Evolutionary conservation across 2,797 vertebrate genomes (phyloP).

Genomic region (Rachycentron canadum): DNA sequence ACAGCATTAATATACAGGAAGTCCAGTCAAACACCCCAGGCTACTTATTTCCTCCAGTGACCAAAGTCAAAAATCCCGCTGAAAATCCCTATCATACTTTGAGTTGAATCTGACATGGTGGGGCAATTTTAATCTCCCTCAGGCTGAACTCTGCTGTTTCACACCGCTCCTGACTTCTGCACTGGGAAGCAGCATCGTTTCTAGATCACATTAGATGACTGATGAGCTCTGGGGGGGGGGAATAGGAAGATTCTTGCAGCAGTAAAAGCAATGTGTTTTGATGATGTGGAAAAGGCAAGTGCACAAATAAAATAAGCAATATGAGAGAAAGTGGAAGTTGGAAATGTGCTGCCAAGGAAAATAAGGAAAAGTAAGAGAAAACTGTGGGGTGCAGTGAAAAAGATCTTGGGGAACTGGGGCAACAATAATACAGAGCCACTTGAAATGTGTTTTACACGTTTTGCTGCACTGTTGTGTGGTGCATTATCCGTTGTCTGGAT

Average conservation of each 20-base stretch:
- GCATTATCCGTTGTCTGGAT: background rate
- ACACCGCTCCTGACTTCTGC: slow-evolving; percentile 1
- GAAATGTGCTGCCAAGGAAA: background rate
- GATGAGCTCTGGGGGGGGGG: slow-evolving; percentile 25
- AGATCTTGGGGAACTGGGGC: background rate
- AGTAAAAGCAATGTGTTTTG: slow-evolving; percentile 1
- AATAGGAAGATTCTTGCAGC: background rate
- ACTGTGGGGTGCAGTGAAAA: background rate
- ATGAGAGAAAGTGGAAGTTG: background rate
- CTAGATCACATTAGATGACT: slow-evolving; percentile 22
- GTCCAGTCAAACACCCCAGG: too few relatives aligned
- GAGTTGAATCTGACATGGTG: background rate
- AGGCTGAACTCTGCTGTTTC: slow-evolving; percentile 1
- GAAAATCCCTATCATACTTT: background rate
- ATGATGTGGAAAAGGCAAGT: background rate
- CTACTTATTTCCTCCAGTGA: background rate
- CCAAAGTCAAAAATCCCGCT: background rate
- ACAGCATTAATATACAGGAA: background rate
- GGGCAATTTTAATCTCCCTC: slow-evolving; percentile 31
- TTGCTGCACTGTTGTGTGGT: background rate
- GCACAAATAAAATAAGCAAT: slow-evolving; percentile 3
- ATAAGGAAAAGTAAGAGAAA: background rate
- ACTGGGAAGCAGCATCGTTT: background rate
- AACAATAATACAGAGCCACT: background rate
- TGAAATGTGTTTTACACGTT: background rate